These are phyloP conservation scores for Aphodius sticticus DNA, from an alignment of 2,888 invertebrate species.

Conservation along the genomic window DNA sequence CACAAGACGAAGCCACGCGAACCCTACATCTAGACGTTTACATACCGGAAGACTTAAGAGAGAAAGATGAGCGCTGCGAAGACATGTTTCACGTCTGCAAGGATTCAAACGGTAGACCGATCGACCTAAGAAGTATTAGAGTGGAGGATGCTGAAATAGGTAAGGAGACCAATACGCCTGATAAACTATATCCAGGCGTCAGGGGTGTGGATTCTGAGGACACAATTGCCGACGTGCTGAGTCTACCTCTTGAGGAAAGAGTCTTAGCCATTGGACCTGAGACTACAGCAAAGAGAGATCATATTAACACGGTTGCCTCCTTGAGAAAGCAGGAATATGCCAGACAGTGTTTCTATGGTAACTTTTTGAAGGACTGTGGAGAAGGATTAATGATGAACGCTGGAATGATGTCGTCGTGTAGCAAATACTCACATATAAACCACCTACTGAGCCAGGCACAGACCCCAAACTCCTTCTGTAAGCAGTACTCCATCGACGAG, in stretches of 20 bases:
- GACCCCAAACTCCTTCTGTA: neutral
- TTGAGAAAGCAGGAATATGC: neutral
- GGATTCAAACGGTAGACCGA: neutral
- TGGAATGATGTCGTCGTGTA: neutral
- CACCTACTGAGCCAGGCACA: neutral
- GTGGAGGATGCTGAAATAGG: neutral
- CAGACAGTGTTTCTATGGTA: conserved; percentile 4
- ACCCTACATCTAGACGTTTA: neutral
- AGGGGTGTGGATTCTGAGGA: neutral
- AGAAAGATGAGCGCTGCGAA: neutral
- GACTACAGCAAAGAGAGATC: neutral
- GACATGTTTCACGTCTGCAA: neutral
- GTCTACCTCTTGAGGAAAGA: neutral
- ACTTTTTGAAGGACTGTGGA: neutral
- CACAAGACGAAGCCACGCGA: neutral
- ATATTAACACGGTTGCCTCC: neutral
- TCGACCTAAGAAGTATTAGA: neutral
- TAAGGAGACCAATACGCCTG: too few species aligned
- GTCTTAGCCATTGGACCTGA: neutral
- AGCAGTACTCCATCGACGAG: neutral
- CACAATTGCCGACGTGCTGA: neutral
- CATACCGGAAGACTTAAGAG: neutral
- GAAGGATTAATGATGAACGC: neutral
- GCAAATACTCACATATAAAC: neutral
- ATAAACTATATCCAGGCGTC: neutral